Evolutionary conservation across 2,888 invertebrate species (phyloP).

Genomic region (Philereme transversata): DNA sequence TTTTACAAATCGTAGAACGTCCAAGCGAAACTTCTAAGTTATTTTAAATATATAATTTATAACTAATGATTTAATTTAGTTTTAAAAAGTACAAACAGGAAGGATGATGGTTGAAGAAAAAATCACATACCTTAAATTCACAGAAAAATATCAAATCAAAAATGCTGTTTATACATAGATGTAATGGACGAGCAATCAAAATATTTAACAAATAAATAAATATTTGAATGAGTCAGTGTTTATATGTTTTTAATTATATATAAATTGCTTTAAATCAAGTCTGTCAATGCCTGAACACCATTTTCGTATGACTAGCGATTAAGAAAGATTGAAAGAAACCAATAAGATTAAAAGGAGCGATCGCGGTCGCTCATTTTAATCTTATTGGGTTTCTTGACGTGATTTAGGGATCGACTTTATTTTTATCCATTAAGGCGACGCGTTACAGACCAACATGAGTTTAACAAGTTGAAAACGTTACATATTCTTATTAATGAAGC

Average conservation of each 20-base stretch:
- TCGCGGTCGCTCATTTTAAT: slow-evolving; percentile 9
- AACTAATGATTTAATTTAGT: slow-evolving; percentile 56
- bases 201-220: background rate
- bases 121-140: no score
- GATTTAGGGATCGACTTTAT: slow-evolving; percentile 33
- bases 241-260: background rate
- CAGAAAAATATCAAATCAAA: no score
- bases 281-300: slow-evolving; percentile 31
- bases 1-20: slow-evolving; percentile 79
- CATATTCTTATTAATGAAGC: slow-evolving; percentile 5
- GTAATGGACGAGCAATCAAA: no score
- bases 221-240: background rate
- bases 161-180: no score
- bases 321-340: no score
- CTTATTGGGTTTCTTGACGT: slow-evolving; percentile 23
- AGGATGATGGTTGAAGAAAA: background rate
- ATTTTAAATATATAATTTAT: slow-evolving; percentile 65
- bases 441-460: background rate
- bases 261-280: slow-evolving; percentile 28
- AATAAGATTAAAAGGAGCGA: background rate
- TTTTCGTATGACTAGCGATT: slow-evolving; percentile 36
- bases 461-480: background rate
- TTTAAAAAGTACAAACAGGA: slow-evolving; percentile 50
- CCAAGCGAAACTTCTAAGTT: slow-evolving; percentile 75
- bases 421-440: slow-evolving; percentile 21